Conservation (phyloP, 2,113 vertebrate species). For the Montifringilla adamsi region DNA sequence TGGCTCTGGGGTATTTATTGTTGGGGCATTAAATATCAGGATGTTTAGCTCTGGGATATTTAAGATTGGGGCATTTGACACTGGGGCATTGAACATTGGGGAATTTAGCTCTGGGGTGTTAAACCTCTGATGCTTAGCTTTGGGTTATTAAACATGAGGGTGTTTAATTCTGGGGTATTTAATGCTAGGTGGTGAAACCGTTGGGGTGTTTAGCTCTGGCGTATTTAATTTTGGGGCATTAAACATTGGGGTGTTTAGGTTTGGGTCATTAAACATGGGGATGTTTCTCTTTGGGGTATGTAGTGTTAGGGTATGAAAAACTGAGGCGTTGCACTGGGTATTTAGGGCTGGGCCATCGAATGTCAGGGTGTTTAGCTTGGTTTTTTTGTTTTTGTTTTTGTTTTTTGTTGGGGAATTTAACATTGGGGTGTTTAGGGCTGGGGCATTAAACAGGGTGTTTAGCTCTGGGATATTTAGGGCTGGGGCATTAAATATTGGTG, state of each 20-base stretch:
- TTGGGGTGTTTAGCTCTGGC: background rate
- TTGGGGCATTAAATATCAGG: background rate
- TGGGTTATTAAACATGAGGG: background rate
- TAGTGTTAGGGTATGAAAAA: background rate
- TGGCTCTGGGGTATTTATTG: background rate
- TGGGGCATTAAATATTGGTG: fast-evolving
- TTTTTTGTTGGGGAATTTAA: background rate
- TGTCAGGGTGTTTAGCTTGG: background rate
- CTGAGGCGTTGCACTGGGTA: background rate
- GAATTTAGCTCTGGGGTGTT: background rate
- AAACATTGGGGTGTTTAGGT: background rate
- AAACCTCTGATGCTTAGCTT: background rate
- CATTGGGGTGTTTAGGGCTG: background rate
- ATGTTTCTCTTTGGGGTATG: background rate
- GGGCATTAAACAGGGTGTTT: background rate
- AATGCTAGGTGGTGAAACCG: background rate
- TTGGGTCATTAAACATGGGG: background rate
- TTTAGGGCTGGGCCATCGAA: background rate
- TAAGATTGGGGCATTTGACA: background rate
- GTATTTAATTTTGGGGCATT: background rate
- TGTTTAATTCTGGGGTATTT: background rate
- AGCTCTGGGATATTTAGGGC: too few species aligned
- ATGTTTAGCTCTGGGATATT: background rate
- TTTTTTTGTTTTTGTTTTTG: too few species aligned
- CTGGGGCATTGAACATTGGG: too few species aligned